These are phyloP conservation scores for Neelides sp. DNA, from an alignment of 1,140 invertebrate genomes.

Conservation along the genomic window DNA sequence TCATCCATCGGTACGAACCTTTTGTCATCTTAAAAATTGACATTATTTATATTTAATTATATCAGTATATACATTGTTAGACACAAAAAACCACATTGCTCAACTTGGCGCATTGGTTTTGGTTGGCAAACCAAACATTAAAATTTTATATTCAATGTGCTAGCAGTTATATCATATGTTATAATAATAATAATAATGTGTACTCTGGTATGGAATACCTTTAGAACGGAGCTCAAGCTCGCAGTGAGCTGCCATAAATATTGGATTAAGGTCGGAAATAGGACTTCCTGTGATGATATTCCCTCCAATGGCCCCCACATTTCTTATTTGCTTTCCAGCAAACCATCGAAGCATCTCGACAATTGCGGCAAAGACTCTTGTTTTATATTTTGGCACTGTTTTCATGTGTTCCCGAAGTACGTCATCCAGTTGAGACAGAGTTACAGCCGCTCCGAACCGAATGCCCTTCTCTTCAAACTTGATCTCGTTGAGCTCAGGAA, in stretches of 20 bases:
- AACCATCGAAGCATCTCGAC: conserved; percentile 84
- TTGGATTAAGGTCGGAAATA: conserved; percentile 88
- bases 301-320: conserved; percentile 55
- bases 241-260: conserved; percentile 64
- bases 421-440: conserved; percentile 57
- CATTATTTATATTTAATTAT: too few species aligned
- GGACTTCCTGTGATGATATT: conserved; percentile 92
- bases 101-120: too few species aligned
- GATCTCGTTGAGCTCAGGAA: conserved; percentile 54
- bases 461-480: conserved; percentile 44
- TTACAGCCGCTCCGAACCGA: conserved; percentile 63
- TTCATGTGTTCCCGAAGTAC: conserved; percentile 47
- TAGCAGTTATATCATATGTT: too few species aligned
- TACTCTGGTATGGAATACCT: conserved; percentile 37
- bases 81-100: too few species aligned
- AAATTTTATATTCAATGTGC: too few species aligned
- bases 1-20: conserved; percentile 61
- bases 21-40: conserved; percentile 16
- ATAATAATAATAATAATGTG: too few species aligned
- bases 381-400: conserved; percentile 43
- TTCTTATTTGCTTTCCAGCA: conserved; percentile 76
- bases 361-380: conserved; percentile 57
- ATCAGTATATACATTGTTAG: too few species aligned
- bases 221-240: conserved; percentile 44
- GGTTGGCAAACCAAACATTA: too few species aligned